phyloP scores from a whole-genome alignment of 2,113 vertebrate species.

The Sapayoa aenigma region DNA sequence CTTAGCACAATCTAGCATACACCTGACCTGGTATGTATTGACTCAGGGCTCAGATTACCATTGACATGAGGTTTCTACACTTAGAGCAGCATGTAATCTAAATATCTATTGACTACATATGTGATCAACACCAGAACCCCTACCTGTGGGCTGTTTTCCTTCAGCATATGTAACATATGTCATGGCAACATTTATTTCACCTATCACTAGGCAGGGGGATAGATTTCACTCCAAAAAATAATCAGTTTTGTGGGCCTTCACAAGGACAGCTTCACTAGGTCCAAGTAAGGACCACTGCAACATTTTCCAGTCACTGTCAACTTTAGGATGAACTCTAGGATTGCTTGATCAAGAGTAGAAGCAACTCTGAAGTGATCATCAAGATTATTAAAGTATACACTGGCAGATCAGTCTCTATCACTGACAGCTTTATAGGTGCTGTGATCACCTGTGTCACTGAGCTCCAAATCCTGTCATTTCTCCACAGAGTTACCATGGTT shows the following conservation, averaged over 20 bases:
- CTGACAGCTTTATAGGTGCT: conserved; percentile 21
- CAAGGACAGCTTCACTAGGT: background rate
- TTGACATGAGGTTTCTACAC: background rate
- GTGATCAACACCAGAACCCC: background rate
- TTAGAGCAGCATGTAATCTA: background rate
- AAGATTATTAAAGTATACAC: background rate
- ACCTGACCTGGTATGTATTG: background rate
- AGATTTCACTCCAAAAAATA: background rate
- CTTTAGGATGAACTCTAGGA: background rate
- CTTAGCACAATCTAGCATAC: background rate
- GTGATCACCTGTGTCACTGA: background rate
- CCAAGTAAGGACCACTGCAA: background rate
- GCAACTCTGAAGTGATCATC: background rate
- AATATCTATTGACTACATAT: background rate
- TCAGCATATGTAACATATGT: background rate
- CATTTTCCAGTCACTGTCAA: background rate
- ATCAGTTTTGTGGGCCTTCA: background rate
- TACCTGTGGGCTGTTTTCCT: background rate
- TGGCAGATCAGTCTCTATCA: background rate
- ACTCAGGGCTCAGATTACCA: background rate
- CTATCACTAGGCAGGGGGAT: too few species aligned
- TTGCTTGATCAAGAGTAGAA: background rate
- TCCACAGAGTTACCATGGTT: background rate
- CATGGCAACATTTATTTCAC: background rate
- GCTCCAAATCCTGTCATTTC: background rate